Percentiles rank a stretch among this genome's conserved stretches.
phyloP scores from a whole-genome alignment of 1,140 invertebrate genomes.

The Drosophila tristis region DNA sequence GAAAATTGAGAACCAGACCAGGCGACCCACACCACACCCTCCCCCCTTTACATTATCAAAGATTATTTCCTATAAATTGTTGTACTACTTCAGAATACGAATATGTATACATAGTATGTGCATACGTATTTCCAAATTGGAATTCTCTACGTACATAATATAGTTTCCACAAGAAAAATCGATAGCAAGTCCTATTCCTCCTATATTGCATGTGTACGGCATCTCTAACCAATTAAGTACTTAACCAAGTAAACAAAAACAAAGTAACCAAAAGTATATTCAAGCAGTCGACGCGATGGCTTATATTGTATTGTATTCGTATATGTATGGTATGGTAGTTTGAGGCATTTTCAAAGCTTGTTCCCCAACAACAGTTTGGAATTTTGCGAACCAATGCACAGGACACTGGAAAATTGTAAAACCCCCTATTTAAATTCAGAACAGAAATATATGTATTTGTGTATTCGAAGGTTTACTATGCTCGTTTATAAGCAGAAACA shows the following conservation, averaged over 20 bases:
- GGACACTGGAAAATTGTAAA: conserved; percentile 54
- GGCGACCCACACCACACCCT: conserved; percentile 4
- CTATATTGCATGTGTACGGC: conserved; percentile 42
- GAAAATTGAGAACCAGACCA: conserved; percentile 19
- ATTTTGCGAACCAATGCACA: conserved; percentile 74
- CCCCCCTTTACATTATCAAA: too few relatives aligned
- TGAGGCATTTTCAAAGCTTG: conserved; percentile 82
- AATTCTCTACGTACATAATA: too few relatives aligned
- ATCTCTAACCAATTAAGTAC: conserved; percentile 49
- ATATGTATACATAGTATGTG: too few relatives aligned
- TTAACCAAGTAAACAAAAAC: conserved; percentile 33
- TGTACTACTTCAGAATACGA: too few relatives aligned
- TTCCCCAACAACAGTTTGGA: conserved; percentile 74
- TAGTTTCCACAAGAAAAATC: conserved; percentile 18
- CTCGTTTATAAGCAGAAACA: conserved; percentile 9
- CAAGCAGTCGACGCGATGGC: conserved; percentile 48
- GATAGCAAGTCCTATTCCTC: conserved; percentile 11
- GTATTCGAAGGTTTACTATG: conserved; percentile 43
- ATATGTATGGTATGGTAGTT: conserved; percentile 56
- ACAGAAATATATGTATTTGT: conserved; percentile 66
- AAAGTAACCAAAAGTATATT: conserved; percentile 65
- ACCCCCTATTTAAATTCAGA: conserved; percentile 54
- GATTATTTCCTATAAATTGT: too few relatives aligned
- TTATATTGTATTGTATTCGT: conserved; percentile 75
- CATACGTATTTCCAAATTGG: too few relatives aligned